Base-by-base conservation (phyloP, 2,113 vertebrate genomes). In the Caracal caracal region DNA sequence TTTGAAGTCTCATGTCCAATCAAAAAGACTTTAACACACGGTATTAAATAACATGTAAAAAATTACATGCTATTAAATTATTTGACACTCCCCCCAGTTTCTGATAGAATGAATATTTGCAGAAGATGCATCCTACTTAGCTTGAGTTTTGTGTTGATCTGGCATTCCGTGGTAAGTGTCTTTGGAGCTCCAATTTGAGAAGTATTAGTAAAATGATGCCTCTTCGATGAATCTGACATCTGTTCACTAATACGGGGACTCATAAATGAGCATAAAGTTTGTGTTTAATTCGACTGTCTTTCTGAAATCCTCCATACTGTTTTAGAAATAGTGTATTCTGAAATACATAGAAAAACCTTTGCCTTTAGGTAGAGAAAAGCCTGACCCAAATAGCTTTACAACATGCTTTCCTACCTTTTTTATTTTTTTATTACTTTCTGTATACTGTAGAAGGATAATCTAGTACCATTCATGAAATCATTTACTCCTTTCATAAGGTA, bases 291-390 rank as follows among this genome's bases (percentile, higher is more conserved):
- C 97, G 5, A 91, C 80, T 84, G 61, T 1, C 51, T 92, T 95
- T 86, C 63, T 89, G 63, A 92, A 24, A 16, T 59, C 17, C 10
- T 92, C 53, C 40, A 51, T 85, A 37, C 76, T 96, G 19, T 61
- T 40, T 89, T 94, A 94, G 73, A 92, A 96, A 96, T n/a, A 49
- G 7, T 56, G 43, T 61, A 87, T 85, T 70, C 78, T 94, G 16
- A 80, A 79, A 83, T 83, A n/a, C 26, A 79, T 40, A 82, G n/a
- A 53, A 65, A 97, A 75, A 79, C 35, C 4, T 95, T 86, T 87
- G 6, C 40, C 1, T 93, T 22, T 80, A 87, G 96, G 75, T 19
- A 82, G 30, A 37, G 88, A 87, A 63, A 92, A 43, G 11, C 5
- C 84, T 81, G 66, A 78, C 47, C 68, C 47, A 78, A n/a, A 82